phyloP scores from a whole-genome alignment of 2,113 vertebrate genomes.

The Vombatus ursinus region DNA sequence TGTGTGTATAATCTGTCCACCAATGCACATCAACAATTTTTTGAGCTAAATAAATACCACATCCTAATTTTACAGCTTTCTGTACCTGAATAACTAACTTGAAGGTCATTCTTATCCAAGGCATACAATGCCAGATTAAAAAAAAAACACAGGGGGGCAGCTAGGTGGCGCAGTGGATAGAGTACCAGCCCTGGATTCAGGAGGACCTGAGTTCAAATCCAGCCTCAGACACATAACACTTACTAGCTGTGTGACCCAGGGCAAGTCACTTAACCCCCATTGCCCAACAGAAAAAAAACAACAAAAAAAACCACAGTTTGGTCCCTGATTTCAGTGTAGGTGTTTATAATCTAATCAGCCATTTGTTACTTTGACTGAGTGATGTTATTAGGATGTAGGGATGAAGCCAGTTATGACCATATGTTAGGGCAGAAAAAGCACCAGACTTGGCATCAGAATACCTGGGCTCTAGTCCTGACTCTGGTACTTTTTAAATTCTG shows the following conservation, averaged over 20 bases:
- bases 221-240: no score
- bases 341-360: slow-evolving; percentile 8
- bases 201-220: no score
- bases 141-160: no score
- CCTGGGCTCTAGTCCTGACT: background rate
- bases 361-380: slow-evolving; percentile 33
- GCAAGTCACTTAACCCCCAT: no score
- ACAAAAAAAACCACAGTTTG: no score
- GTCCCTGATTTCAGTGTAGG: slow-evolving; percentile 36
- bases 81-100: background rate
- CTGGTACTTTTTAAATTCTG: background rate
- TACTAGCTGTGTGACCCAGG: no score
- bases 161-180: no score
- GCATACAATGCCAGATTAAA: background rate
- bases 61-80: slow-evolving; percentile 17
- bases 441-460: background rate
- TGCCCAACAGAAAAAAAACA: no score
- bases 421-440: background rate
- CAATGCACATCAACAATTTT: background rate
- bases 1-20: background rate
- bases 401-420: background rate
- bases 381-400: slow-evolving; percentile 10
- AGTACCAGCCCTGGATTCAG: no score
- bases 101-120: slow-evolving; percentile 19
- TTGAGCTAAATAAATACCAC: background rate